Conservation (phyloP, 2,888 invertebrate species). For the Tetragonisca angustula region DNA sequence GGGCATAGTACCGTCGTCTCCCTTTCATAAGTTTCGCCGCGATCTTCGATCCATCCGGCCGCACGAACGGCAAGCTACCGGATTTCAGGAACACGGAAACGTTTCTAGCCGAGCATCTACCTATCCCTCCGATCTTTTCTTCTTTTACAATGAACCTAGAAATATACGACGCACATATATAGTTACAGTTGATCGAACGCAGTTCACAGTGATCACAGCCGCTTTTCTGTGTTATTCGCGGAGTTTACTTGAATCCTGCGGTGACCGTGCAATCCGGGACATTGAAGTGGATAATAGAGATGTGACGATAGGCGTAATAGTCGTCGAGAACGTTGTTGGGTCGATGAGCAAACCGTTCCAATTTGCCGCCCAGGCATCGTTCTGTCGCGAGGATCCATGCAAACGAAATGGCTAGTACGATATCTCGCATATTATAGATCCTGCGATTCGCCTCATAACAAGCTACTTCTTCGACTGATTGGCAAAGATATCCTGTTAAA, state of each 20-base stretch:
- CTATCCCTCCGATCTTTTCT: slow-evolving; percentile 85
- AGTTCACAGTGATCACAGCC: too few relatives aligned
- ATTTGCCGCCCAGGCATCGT: slow-evolving; percentile 71
- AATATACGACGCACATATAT: neutral
- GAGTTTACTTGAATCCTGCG: slow-evolving; percentile 83
- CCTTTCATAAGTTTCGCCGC: slow-evolving; percentile 87
- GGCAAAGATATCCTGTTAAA: neutral
- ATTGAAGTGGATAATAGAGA: slow-evolving; percentile 86
- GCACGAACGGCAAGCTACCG: slow-evolving; percentile 93
- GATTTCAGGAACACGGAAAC: slow-evolving; percentile 91
- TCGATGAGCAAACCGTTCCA: slow-evolving; percentile 80
- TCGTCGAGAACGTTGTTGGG: slow-evolving; percentile 85
- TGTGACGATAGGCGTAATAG: slow-evolving; percentile 86
- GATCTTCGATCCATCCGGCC: slow-evolving; percentile 92
- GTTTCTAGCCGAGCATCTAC: slow-evolving; percentile 86
- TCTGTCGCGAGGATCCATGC: slow-evolving; percentile 73
- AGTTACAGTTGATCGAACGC: too few relatives aligned
- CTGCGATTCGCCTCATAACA: slow-evolving; percentile 74
- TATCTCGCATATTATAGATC: slow-evolving; percentile 73
- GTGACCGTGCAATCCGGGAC: slow-evolving; percentile 85
- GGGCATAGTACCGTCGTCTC: slow-evolving; percentile 85
- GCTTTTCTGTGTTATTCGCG: neutral
- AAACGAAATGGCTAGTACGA: slow-evolving; percentile 66
- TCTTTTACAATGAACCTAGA: slow-evolving; percentile 80
- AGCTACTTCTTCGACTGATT: slow-evolving; percentile 9